Percentiles rank a stretch among this genome's conserved stretches.
Evolutionary conservation across 2,797 vertebrate species (phyloP).

Genomic region (Lepidocolaptes lacrymiger): DNA sequence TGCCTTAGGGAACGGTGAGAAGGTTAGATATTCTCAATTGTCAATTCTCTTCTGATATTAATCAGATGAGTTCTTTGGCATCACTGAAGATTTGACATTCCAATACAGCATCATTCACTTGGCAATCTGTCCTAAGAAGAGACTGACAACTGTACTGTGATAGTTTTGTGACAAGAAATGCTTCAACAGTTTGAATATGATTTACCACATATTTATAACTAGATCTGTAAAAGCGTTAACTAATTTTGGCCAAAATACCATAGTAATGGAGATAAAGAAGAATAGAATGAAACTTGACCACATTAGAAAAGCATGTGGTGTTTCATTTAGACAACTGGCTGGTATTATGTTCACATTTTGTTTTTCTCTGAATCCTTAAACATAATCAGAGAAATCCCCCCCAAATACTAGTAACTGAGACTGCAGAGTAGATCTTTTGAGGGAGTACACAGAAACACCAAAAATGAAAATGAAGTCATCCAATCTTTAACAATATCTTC

Average conservation of each 20-base stretch:
- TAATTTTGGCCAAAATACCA: not conserved
- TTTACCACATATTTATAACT: not conserved
- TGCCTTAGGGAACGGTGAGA: not conserved
- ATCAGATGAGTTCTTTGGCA: not conserved
- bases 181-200: not conserved
- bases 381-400: not conserved
- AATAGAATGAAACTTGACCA: not conserved
- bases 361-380: not conserved
- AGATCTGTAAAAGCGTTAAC: not conserved
- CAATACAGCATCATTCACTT: not conserved
- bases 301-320: not conserved
- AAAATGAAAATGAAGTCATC: not conserved
- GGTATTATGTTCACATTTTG: not conserved
- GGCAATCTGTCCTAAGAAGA: not conserved
- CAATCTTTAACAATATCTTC: not conserved
- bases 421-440: not conserved
- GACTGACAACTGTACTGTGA: not conserved
- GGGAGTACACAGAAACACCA: not conserved
- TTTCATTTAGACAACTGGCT: not conserved
- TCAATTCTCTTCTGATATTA: not conserved
- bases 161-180: not conserved
- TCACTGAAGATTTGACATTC: not conserved
- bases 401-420: not conserved
- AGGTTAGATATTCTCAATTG: not conserved
- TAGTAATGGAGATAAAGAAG: not conserved